Evolutionary conservation across 2,797 vertebrate species (phyloP).

Genomic region (Micromesistius poutassou): DNA sequence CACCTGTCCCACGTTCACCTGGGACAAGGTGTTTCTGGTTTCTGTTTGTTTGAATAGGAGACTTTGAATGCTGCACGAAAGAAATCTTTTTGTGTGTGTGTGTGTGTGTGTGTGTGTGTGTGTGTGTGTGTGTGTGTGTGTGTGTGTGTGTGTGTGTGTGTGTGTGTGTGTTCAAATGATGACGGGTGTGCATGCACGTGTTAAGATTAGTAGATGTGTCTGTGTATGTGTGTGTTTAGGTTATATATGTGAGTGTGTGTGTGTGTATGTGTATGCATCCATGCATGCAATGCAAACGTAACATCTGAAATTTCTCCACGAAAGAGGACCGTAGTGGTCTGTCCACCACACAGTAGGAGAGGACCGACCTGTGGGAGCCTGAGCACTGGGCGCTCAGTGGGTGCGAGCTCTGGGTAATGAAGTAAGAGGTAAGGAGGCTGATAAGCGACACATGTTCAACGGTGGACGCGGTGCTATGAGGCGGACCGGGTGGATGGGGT

Average conservation of each 20-base stretch:
- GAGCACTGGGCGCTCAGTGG: constrained; percentile 28
- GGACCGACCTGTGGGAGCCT: constrained; percentile 33
- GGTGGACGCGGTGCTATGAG: constrained; percentile 37
- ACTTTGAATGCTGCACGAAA: no score
- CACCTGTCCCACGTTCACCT: constrained; percentile 25
- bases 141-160: no score
- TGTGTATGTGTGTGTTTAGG: constrained; percentile 2
- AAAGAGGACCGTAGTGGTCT: no score
- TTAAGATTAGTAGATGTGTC: neutral
- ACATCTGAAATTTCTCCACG: no score
- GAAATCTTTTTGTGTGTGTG: no score
- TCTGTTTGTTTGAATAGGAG: no score
- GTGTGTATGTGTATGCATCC: constrained; percentile 3
- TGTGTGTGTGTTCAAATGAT: no score
- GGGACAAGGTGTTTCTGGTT: no score
- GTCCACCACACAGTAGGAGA: constrained; percentile 28
- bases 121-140: no score
- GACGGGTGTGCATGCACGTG: no score
- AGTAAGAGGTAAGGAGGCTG: constrained; percentile 40
- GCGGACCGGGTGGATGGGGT: constrained; percentile 50
- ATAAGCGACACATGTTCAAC: constrained; percentile 52
- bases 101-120: no score
- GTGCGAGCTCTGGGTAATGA: constrained; percentile 34
- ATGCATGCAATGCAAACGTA: neutral
- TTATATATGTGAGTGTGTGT: neutral